Evolutionary conservation across 2,888 invertebrate genomes (phyloP), one percentile per base, ranked within the genome.

Genomic region (Tachina fera): DNA sequence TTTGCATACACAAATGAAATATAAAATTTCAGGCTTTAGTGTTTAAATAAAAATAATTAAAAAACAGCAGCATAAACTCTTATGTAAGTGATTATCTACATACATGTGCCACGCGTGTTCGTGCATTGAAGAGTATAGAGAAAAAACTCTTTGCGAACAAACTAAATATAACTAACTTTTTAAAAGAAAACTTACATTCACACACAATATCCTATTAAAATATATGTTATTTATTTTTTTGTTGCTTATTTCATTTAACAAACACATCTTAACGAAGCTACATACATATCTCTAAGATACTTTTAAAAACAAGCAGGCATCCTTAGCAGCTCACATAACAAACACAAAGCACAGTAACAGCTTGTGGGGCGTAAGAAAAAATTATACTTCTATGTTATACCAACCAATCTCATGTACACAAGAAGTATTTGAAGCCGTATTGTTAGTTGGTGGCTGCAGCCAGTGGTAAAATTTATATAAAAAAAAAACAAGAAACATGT

Each of bases 221-320:
- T 53, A 70, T 43, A 8, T 43, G 14, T 61, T 22, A 22, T 22
- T 2, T 22, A 22, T 22, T n/a, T 9, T 41, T 43, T 47, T 39
- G 8, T 75, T 39, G 10, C 65, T 68, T 51, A 56, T 51, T 56
- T 41, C 45, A 47, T 58, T 47, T 39, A 60, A 65, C 75, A 65
- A 67, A 49, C 53, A 65, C 72, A 61, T 86, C 75, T 75, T 82
- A 78, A 71, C 75, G 72, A 67, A 75, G 74, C 68, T 78, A 6
- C 31, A 22, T 22, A 22, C 22, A 31, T 31, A 68, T 82, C 68
- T 76, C 51, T 10, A 41, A 51, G 56, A 71, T 60, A 75, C 31
- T 63, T 63, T 61, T 63, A 53, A 76, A 79, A 71, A 65, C 71
- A 68, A 67, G 58, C 71, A 68, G 68, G 51, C 77, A 67, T 65